A percentile compares a stretch with the other conserved stretches of the same genome.
Evolutionary conservation across 2,888 invertebrate genomes (phyloP).

Genomic region (Leptinotarsa rubiginosa): DNA sequence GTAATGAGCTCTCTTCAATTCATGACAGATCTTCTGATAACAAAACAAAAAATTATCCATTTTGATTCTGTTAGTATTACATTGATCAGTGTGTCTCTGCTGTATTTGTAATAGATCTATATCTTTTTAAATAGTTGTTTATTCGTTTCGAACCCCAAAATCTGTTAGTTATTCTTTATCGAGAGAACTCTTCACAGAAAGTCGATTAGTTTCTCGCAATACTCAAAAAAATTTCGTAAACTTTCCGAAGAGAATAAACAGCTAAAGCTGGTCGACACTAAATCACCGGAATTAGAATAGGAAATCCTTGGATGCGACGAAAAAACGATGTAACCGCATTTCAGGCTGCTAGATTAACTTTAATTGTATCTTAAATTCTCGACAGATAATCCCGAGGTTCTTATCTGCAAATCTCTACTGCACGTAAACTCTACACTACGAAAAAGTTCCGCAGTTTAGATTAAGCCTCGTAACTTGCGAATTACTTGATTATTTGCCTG

Average conservation of each 20-base stretch:
- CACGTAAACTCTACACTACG: conserved; percentile 44
- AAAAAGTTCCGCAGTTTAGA: conserved; percentile 49
- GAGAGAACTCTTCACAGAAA: too few species aligned
- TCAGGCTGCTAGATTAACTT: conserved; percentile 56
- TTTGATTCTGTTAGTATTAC: too few species aligned
- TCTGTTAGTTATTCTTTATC: too few species aligned
- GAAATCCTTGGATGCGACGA: conserved; percentile 26
- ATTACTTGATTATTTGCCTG: conserved; percentile 41
- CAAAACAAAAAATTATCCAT: too few species aligned
- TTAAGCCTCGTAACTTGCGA: conserved; percentile 51
- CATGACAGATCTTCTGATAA: too few species aligned
- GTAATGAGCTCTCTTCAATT: too few species aligned
- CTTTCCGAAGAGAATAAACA: conserved; percentile 16
- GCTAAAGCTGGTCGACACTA: conserved; percentile 24
- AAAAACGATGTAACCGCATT: conserved; percentile 44
- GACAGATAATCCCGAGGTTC: conserved; percentile 55
- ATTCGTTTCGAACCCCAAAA: too few species aligned
- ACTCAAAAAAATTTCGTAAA: conserved; percentile 3
- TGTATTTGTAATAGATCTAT: too few species aligned
- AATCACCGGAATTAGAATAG: conserved; percentile 38
- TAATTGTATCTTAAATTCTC: conserved; percentile 60
- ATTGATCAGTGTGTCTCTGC: too few species aligned
- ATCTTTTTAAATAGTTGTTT: rapidly evolving
- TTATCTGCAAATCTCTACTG: conserved; percentile 54
- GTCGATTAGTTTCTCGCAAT: too few species aligned